Evolutionary conservation across 2,113 vertebrate species (phyloP).

Genomic region (Dromaius novaehollandiae): DNA sequence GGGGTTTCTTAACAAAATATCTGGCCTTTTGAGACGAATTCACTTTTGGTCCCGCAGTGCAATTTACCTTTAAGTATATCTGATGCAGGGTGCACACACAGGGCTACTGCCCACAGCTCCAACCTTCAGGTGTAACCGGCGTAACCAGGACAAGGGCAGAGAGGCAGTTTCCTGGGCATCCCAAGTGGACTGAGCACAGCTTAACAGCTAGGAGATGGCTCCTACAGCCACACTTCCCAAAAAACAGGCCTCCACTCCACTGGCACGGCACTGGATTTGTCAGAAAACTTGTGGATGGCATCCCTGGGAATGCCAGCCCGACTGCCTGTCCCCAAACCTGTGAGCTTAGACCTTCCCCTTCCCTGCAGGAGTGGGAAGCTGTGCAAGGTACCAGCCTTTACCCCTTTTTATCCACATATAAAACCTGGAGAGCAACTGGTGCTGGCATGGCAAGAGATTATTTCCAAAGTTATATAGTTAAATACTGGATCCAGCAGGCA

Average conservation of each 20-base stretch:
- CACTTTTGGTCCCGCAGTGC: background rate
- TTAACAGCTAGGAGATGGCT: background rate
- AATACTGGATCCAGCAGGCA: background rate
- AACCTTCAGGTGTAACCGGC: background rate
- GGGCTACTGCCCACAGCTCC: background rate
- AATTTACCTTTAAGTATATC: background rate
- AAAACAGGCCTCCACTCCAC: background rate
- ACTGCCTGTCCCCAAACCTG: background rate
- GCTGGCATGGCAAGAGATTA: background rate
- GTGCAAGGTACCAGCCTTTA: accelerated
- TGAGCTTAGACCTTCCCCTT: background rate
- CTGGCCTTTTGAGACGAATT: accelerated
- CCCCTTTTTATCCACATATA: background rate
- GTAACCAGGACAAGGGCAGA: background rate
- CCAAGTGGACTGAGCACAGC: background rate
- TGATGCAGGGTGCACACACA: background rate
- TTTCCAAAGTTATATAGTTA: background rate
- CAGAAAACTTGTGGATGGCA: background rate
- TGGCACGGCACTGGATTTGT: accelerated
- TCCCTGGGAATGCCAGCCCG: background rate
- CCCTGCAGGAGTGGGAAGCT: background rate
- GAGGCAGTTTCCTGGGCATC: background rate
- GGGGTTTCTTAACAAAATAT: background rate
- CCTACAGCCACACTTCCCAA: background rate
- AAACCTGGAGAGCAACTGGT: background rate